Conservation (phyloP, 1,140 invertebrate species). For the Drosophila nikananu region DNA sequence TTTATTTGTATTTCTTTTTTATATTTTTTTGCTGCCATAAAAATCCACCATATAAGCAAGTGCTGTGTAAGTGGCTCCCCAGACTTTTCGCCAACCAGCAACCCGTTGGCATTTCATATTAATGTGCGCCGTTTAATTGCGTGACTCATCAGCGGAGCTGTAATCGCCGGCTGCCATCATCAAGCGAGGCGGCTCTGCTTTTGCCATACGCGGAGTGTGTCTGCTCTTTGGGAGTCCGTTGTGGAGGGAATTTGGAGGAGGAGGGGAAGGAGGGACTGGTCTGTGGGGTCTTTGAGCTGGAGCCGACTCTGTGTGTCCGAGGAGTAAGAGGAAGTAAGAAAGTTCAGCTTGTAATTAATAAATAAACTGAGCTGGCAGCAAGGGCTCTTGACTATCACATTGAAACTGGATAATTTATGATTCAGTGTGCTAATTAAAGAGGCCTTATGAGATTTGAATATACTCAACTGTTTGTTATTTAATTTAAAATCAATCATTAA, state of each 20-base stretch:
- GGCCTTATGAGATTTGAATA: not conserved
- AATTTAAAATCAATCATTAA: not conserved
- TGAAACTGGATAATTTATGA: slow-evolving; percentile 18
- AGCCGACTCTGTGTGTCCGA: not conserved
- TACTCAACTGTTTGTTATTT: too few species aligned
- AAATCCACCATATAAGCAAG: slow-evolving; percentile 27
- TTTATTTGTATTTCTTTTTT: not conserved
- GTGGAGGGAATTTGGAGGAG: not conserved
- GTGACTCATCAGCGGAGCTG: slow-evolving; percentile 50
- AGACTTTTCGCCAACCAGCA: slow-evolving; percentile 17
- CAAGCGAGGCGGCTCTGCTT: slow-evolving; percentile 10
- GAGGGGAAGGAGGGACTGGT: slow-evolving; percentile 3
- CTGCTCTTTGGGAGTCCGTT: not conserved
- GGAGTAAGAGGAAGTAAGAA: not conserved
- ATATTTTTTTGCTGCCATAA: slow-evolving; percentile 6
- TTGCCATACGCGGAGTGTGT: not conserved
- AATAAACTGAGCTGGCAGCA: slow-evolving; percentile 11
- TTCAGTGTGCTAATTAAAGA: slow-evolving; percentile 14
- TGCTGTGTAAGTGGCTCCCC: slow-evolving; percentile 34
- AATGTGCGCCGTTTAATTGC: slow-evolving; percentile 63
- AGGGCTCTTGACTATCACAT: slow-evolving; percentile 2
- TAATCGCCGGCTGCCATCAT: slow-evolving; percentile 28
- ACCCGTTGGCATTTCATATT: slow-evolving; percentile 46
- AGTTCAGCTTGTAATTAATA: slow-evolving; percentile 35
- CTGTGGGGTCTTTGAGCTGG: slow-evolving; percentile 17